Evolutionary conservation across 2,113 vertebrate genomes (phyloP), one percentile per base, ranked within the genome.

Genomic region (Prunella himalayana): DNA sequence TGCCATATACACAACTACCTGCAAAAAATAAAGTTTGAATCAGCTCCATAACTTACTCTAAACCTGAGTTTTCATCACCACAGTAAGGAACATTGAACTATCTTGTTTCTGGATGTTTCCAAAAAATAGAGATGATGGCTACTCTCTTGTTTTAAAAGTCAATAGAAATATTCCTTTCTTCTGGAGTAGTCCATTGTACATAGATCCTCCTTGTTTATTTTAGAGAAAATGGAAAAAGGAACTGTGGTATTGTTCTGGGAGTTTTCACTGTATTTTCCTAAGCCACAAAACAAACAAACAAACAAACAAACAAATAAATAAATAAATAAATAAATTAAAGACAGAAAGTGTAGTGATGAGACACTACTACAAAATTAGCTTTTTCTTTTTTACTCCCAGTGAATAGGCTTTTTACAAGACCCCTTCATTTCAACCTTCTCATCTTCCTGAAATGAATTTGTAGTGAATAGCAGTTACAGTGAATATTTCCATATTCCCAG

Each of bases 381-480:
- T 35, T 94, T 88, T 77, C n/a, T n/a, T n/a, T n/a, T n/a, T n/a
- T 53, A 21, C 42, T 95, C 68, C 19, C 24, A 24, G 53, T 94
- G 39, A 95, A 88, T 53, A 87, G 42, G 8, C 19, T 77, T 59
- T 95, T 92, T 83, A 88, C 27, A 87, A 47, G 22, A 90, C 47
- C n/a, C 68, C 75, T 83, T 96, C 47, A 73, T 88, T 95, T 92
- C 82, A 73, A 77, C 75, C 47, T 89, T 73, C 41, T 70, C 35
- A 69, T 80, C 63, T 77, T 90, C 68, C 64, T 77, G 60, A 92
- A 86, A 92, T 70, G 39, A 88, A 72, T 65, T 68, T 73, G 13
- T 30, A 82, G 35, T 63, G 66, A 93, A 91, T 86, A 82, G 35
- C 45, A 88, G 77, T 93, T 88, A 73, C 30, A 91, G 21, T 60